Evolutionary conservation across 2,113 vertebrate species (phyloP), one percentile per base, ranked within the genome.

Genomic region (Gnathonemus longibarbis): DNA sequence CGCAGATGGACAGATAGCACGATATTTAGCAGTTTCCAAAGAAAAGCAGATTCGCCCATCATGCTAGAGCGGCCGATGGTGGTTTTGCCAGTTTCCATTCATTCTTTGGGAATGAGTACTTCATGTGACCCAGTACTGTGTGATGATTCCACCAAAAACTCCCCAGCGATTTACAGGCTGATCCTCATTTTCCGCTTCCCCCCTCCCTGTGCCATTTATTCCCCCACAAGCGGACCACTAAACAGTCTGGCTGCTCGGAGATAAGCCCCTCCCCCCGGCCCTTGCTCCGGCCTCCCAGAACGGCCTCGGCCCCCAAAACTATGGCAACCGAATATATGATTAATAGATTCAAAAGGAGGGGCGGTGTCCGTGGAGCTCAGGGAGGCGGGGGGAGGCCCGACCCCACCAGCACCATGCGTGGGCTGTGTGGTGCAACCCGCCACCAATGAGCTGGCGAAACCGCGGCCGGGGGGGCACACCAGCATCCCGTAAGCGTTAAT

Each of bases 291-390:
- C 96, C 97, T 97, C 97, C 97, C 96, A 96, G 97, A 96, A 96
- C 96, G 96, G 96, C 97, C 97, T 96, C 96, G 97, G 97, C 96
- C 97, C 96, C 95, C 95, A 98, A 98, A 98, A 98, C 98, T 98
- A 99, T 99, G 98, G 98, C 97, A 99, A 99, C 98, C 88, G 97
- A 98, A 97, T 97, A 96, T 96, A 99, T 99, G 98, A 99, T 99
- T 99, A 99, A 99, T 98, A 98, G 98, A 99, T 99, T 98, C 99
- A 98, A 97, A 96, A 97, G 95, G 96, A 93, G 96, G 83, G 95
- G 97, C 97, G 96, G 96, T 96, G 96, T 96, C 95, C 89, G 94
- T 92, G 96, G 96, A 17, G 96, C 96, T 96, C 91, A 93, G 95
- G 94, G 94, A 95, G 93, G 88, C 83, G 94, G 95, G 95, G 94